Base-by-base conservation (phyloP, 1,140 invertebrate genomes). In the Rhagoletis zephyria region DNA sequence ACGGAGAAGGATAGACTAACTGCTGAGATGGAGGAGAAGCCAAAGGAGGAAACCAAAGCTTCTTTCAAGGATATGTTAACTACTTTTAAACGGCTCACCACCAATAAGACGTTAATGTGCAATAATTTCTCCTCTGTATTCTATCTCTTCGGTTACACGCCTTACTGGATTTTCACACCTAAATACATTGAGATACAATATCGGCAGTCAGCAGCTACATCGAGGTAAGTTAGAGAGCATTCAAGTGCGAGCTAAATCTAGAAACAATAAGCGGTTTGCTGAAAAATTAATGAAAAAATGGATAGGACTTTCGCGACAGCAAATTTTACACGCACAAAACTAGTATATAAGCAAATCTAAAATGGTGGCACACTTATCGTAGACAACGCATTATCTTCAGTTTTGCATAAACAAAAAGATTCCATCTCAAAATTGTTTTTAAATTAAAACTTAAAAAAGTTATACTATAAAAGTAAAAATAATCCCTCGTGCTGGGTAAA, bases 121-220 rank as follows among this genome's bases (percentile, higher is more conserved):
- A 96, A 96, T 89, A 95, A 95, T 87, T 91, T 96, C 0, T 94
- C 95, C 1, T 94, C 94, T 0, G 94, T 96, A 1, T 96, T 96
- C 89, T 96, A 96, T 90, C 94, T 96, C 14, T 94, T 96, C 88
- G 96, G 96, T 0, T 95, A 95, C 89, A 95, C 95, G 92, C 96
- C 96, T 0, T 96, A 96, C 89, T 96, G 95, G 94, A 96, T 96
- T 7, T 96, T 96, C 89, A 94, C 96, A 91, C 96, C 96, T 0
- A 96, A 96, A 90, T 97, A 96, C 87, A 96, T 96, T 85, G 96
- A 96, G 92, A 95, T 95, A 0, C 95, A 96, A 90, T 97, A 96
- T 90, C 94, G 95, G 88, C 95, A 96, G 89, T 96, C 96, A 14
- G 95, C 96, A 2, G 95, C 95, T 0, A 94, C 94, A 0, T 95